These are phyloP conservation scores for Scaptomyza caliginosa DNA, from an alignment of 2,888 invertebrate genomes.

Conservation along the genomic window DNA sequence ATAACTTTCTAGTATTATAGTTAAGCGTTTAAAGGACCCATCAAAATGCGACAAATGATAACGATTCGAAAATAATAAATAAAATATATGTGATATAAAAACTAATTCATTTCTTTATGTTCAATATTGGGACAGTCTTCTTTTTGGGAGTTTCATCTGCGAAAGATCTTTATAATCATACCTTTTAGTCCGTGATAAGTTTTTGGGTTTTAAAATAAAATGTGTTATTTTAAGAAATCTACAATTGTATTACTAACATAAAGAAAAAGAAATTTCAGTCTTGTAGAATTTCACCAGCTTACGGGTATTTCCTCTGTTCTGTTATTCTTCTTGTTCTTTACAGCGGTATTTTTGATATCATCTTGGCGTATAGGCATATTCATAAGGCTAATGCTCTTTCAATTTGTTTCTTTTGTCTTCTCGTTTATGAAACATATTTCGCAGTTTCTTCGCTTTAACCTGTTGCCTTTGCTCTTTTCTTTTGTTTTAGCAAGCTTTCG, in stretches of 20 bases:
- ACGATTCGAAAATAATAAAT: constrained; percentile 53
- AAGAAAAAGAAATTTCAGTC: no score
- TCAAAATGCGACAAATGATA: constrained; percentile 33
- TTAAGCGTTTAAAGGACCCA: constrained; percentile 49
- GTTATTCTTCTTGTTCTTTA: neutral
- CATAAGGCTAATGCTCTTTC: constrained; percentile 9
- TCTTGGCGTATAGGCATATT: neutral
- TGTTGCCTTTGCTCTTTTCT: constrained; percentile 1
- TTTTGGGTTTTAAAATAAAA: no score
- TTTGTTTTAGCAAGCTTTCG: neutral
- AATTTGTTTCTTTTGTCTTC: neutral
- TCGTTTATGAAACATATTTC: neutral
- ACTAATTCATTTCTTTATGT: constrained; percentile 10
- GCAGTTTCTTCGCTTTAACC: neutral
- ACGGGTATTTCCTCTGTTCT: neutral
- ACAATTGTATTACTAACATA: no score
- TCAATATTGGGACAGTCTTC: no score
- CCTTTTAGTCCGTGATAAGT: no score
- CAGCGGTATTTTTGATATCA: neutral
- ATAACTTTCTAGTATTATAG: constrained; percentile 72
- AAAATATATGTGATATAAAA: constrained; percentile 62
- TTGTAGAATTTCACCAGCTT: neutral
- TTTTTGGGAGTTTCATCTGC: no score
- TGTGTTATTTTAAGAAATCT: no score
- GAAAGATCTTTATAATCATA: no score